phyloP scores from a whole-genome alignment of 2,113 vertebrate species.

The Noturus placidus region DNA sequence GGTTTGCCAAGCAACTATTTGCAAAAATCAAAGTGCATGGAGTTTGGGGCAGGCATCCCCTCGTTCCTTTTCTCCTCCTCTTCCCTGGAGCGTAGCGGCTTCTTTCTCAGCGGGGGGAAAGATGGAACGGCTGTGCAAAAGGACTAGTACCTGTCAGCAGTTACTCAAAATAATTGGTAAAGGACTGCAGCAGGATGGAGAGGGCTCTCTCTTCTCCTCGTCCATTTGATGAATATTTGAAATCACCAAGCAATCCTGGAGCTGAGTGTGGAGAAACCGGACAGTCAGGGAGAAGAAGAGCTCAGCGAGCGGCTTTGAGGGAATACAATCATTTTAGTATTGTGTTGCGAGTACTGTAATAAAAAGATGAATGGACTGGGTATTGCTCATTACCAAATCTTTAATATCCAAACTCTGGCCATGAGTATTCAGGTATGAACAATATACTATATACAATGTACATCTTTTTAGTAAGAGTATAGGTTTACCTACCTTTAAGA shows the following conservation, averaged over 20 bases:
- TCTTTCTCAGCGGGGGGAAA: slow-evolving; percentile 56
- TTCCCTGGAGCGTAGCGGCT: slow-evolving; percentile 62
- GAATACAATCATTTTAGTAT: neutral
- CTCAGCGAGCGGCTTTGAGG: neutral
- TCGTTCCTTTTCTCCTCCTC: slow-evolving; percentile 43
- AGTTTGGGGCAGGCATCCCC: slow-evolving; percentile 48
- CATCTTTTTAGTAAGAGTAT: neutral
- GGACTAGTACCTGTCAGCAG: slow-evolving; percentile 77
- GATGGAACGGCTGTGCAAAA: slow-evolving; percentile 52
- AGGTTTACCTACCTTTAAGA: neutral
- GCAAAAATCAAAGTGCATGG: slow-evolving; percentile 65
- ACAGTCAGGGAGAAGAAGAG: slow-evolving; percentile 21
- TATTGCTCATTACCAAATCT: slow-evolving; percentile 18
- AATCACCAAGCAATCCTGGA: slow-evolving; percentile 65
- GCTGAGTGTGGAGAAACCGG: slow-evolving; percentile 45
- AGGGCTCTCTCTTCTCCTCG: slow-evolving; percentile 60
- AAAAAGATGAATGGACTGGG: neutral
- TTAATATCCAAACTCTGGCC: neutral
- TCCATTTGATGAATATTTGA: slow-evolving; percentile 72
- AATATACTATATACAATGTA: neutral
- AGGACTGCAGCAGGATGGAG: slow-evolving; percentile 71
- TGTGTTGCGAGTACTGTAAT: neutral
- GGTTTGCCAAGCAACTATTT: slow-evolving; percentile 35
- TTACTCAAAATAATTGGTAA: slow-evolving; percentile 81
- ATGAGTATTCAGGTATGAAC: slow-evolving; percentile 1